Conservation (phyloP, 2,888 invertebrate species). For the Branchinecta sandiegonensis region DNA sequence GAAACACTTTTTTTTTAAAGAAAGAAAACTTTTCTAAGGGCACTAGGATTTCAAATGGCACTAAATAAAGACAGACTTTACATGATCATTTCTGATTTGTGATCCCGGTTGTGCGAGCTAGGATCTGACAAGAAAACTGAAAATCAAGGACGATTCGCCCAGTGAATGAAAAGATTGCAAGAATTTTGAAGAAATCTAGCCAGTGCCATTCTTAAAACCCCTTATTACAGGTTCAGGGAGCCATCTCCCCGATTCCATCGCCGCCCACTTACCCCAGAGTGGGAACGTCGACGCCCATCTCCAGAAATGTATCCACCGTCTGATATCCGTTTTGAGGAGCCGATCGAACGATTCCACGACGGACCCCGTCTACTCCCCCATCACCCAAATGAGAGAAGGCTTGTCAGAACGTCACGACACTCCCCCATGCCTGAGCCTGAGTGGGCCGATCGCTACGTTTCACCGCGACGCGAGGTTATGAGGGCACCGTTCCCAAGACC, state of each 20-base stretch:
- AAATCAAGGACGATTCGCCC: too few relatives aligned
- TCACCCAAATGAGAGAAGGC: background rate
- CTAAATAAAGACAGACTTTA: too few relatives aligned
- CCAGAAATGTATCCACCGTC: background rate
- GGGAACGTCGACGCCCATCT: background rate
- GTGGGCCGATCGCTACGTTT: background rate
- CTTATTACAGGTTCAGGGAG: background rate
- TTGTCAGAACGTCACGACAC: background rate
- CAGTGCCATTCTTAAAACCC: too few relatives aligned
- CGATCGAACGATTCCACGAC: background rate
- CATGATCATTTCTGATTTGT: too few relatives aligned
- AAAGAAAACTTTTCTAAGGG: too few relatives aligned
- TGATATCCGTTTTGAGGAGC: background rate
- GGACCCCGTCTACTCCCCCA: background rate
- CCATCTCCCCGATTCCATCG: slow-evolving; percentile 1
- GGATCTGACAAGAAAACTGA: too few relatives aligned
- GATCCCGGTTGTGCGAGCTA: too few relatives aligned
- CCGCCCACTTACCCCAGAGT: background rate
- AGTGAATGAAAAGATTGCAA: too few relatives aligned
- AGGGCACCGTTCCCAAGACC: background rate
- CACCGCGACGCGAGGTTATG: slow-evolving; percentile 4
- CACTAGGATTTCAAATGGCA: too few relatives aligned
- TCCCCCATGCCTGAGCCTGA: background rate
- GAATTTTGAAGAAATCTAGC: too few relatives aligned
- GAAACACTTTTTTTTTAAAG: too few relatives aligned